A percentile compares a stretch with the other conserved stretches of the same genome.
Conservation (phyloP, 1,140 invertebrate genomes). For the Mamestra configurata region DNA sequence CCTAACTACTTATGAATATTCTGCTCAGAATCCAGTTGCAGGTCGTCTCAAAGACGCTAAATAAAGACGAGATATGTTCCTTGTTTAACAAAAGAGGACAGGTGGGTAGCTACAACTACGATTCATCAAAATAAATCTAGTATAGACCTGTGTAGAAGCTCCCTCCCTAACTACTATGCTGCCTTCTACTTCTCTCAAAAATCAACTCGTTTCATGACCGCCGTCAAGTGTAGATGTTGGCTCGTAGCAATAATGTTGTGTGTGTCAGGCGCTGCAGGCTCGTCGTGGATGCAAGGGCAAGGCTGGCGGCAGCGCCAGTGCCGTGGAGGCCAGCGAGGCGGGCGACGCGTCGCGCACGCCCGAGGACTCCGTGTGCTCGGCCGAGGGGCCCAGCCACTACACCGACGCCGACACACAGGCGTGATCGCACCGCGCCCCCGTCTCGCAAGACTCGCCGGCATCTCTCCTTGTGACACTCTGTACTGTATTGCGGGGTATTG, state of each 20-base stretch:
- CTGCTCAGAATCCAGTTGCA: not conserved
- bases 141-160: not conserved
- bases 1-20: not conserved
- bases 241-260: not conserved
- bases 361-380: constrained; percentile 92
- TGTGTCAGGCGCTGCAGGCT: constrained; percentile 86
- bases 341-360: constrained; percentile 91
- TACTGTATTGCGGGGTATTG: not conserved
- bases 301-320: constrained; percentile 88
- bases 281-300: constrained; percentile 87
- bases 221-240: not conserved
- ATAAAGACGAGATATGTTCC: not conserved
- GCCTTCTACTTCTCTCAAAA: not conserved
- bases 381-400: constrained; percentile 90
- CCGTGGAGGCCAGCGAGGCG: constrained; percentile 89
- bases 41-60: not conserved
- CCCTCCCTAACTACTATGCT: not conserved
- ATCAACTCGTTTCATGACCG: constrained; percentile 24
- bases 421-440: constrained; percentile 52
- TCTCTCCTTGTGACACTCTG: constrained; percentile 9
- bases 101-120: not conserved
- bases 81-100: not conserved
- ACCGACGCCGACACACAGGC: constrained; percentile 79
- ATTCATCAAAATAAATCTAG: not conserved
- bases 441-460: not conserved